phyloP scores from a whole-genome alignment of 2,888 invertebrate species.

The Ophioninae sp. region DNA sequence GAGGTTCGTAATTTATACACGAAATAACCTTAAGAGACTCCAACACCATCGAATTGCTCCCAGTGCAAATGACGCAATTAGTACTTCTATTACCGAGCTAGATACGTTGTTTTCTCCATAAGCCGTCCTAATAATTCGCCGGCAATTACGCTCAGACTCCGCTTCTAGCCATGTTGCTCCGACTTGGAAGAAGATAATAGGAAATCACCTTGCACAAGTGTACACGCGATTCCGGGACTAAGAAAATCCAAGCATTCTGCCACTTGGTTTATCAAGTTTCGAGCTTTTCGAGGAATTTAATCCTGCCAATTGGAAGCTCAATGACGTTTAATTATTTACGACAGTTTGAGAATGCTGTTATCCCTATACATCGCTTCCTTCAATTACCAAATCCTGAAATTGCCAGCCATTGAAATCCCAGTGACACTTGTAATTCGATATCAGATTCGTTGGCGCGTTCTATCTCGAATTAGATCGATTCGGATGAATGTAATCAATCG shows the following conservation, averaged over 20 bases:
- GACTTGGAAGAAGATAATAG: not conserved
- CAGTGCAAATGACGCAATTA: not conserved
- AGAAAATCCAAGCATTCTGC: not conserved
- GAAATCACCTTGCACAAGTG: not conserved
- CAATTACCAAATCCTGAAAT: not conserved
- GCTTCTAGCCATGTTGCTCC: not conserved
- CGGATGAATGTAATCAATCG: not conserved
- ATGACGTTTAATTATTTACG: not conserved
- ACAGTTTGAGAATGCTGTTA: not conserved
- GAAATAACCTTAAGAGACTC: not conserved
- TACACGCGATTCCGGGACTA: not conserved
- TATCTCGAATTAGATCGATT: not conserved
- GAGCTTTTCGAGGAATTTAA: not conserved
- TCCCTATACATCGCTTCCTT: not conserved
- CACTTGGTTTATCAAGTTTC: not conserved
- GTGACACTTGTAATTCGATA: not conserved
- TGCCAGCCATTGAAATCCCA: not conserved
- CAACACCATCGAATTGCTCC: not conserved
- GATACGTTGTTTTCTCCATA: not conserved
- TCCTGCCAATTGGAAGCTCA: not conserved
- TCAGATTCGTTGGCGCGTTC: not conserved
- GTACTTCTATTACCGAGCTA: not conserved
- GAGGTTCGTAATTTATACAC: not conserved
- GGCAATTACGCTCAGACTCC: not conserved
- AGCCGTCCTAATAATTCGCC: not conserved